Evolutionary conservation across 2,113 vertebrate species (phyloP).

Genomic region (Tachysurus fulvidraco): DNA sequence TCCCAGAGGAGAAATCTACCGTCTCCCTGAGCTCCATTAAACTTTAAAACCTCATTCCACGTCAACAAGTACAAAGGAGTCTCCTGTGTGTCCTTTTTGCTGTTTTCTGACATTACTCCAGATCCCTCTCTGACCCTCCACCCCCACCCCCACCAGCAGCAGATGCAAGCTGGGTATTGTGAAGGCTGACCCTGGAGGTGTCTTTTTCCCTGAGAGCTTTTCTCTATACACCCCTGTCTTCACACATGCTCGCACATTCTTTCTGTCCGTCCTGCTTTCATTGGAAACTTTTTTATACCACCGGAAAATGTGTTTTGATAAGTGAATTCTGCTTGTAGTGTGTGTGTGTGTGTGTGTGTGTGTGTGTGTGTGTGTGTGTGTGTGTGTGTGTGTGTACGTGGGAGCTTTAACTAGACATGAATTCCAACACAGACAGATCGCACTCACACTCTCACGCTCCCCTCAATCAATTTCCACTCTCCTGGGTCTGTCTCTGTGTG

Average conservation of each 20-base stretch:
- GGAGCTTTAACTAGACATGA: neutral
- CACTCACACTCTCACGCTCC: neutral
- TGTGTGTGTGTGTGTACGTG: too few relatives aligned
- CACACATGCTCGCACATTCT: neutral
- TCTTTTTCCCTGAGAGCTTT: neutral
- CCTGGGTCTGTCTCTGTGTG: neutral
- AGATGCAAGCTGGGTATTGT: conserved; percentile 43
- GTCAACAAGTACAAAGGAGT: conserved; percentile 44
- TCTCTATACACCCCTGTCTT: neutral
- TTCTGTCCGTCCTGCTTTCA: neutral
- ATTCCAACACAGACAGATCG: neutral
- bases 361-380: neutral
- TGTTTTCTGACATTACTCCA: neutral
- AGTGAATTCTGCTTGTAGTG: neutral
- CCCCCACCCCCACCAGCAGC: neutral
- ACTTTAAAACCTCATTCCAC: conserved; percentile 49
- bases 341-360: neutral
- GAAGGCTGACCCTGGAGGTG: conserved; percentile 6
- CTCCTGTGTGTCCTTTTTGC: conserved; percentile 19
- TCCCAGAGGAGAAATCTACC: conserved; percentile 31
- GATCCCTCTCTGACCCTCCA: neutral
- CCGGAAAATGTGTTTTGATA: neutral
- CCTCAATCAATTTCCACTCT: neutral
- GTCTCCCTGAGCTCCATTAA: conserved; percentile 44
- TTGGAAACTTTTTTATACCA: neutral